phyloP scores from a whole-genome alignment of 2,113 vertebrate genomes.

The Myiopsitta monachus region DNA sequence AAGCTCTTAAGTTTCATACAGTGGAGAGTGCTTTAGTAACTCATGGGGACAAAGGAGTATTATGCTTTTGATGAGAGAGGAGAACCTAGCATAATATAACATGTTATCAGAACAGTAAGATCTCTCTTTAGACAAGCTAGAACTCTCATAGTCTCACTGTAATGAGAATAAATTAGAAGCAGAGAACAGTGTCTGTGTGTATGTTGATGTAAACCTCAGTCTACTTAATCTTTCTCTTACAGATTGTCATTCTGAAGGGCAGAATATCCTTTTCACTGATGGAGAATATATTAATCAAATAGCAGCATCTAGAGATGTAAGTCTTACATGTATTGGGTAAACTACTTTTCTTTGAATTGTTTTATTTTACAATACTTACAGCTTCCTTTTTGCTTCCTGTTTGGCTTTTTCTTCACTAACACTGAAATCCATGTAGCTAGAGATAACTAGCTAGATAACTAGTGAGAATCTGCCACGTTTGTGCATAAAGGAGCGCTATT shows the following conservation, averaged over 20 bases:
- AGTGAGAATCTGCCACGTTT: neutral
- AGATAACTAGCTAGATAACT: neutral
- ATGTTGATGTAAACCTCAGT: neutral
- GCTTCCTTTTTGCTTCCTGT: neutral
- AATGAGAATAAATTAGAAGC: neutral
- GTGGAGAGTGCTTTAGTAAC: neutral
- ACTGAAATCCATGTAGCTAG: neutral
- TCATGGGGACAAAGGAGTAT: neutral
- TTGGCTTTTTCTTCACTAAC: neutral
- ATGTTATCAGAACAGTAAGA: neutral
- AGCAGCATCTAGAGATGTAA: constrained; percentile 97
- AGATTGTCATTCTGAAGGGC: constrained; percentile 94
- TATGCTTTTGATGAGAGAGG: neutral
- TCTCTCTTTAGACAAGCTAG: neutral
- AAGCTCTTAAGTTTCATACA: neutral
- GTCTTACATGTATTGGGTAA: constrained; percentile 17
- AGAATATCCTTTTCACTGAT: constrained; percentile 97
- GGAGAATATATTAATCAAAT: constrained; percentile 99
- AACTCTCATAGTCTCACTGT: neutral
- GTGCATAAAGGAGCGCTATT: neutral
- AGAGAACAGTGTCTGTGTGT: neutral
- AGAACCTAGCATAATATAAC: neutral
- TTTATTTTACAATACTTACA: neutral
- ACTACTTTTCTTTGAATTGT: neutral
- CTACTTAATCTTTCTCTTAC: constrained; percentile 31